Evolutionary conservation across 1,140 invertebrate genomes (phyloP).

Genomic region (Apocrypta bakeri): DNA sequence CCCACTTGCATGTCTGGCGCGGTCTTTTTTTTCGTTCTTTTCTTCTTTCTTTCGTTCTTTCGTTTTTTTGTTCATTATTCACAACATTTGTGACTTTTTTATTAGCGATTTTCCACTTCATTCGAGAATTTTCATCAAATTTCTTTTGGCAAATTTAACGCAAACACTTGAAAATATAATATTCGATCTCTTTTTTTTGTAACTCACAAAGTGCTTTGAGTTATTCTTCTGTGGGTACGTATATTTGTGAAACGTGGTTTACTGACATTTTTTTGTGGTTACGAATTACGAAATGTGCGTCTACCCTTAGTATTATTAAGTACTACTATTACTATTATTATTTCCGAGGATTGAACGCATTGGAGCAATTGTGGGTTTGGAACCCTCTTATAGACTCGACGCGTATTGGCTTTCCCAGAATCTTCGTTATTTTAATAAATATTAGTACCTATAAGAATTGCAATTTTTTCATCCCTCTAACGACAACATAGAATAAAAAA

Average conservation of each 20-base stretch:
- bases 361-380: background rate
- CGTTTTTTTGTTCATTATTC: background rate
- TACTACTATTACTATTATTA: background rate
- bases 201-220: too few species aligned
- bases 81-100: background rate
- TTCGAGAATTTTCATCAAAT: background rate
- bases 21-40: slow-evolving; percentile 24
- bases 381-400: background rate
- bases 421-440: background rate
- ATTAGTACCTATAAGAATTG: too few species aligned
- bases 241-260: slow-evolving; percentile 4
- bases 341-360: background rate
- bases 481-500: too few species aligned
- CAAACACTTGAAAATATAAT: too few species aligned
- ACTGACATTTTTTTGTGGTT: slow-evolving; percentile 5
- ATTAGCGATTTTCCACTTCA: too few species aligned
- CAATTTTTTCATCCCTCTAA: too few species aligned
- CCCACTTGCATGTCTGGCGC: background rate
- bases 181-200: too few species aligned
- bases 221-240: background rate
- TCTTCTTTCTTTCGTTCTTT: slow-evolving; percentile 14
- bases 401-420: background rate
- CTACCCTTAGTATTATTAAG: background rate
- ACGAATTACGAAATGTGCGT: background rate
- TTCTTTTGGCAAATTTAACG: background rate